Evolutionary conservation across 2,113 vertebrate species (phyloP), one percentile per base, ranked within the genome.

Genomic region (Tyrannus savana): DNA sequence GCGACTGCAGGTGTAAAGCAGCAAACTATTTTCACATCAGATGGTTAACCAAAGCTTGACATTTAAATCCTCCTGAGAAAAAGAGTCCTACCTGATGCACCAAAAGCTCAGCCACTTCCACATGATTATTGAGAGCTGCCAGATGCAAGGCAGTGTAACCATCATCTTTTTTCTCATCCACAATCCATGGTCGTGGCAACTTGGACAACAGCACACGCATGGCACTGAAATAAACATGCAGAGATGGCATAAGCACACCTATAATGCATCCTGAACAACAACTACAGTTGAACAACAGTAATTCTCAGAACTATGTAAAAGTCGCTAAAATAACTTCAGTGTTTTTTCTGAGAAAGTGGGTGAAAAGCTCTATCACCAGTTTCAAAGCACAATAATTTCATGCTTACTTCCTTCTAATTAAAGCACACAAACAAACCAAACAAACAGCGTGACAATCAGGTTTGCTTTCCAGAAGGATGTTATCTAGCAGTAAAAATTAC

Each of bases 81-180:
- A 15, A 88, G 72, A 64, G 68, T 41, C 97, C 67, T 98, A 99
- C 99, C 99, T 99, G 99, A 97, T 99, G 99, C 62, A 99, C 99
- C 94, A 99, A 68, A 46, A 99, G 98, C 97, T 99, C 99, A 58
- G 99, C 99, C 95, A 99, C 99, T 97, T 99, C 99, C 76, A 99
- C 99, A 2, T 99, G 99, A 97, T 99, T 99, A 98, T 99, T 99
- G 90, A 99, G 99, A 58, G 99, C 99, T 69, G 99, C 99, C 90
- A 99, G 97, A 97, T 99, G 99, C 94, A 99, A 98, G 7, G 99
- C 99, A 12, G 99, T 99, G 96, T 99, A 99, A 33, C 99, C 99
- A 73, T 99, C 99, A 58, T 99, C 99, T 96, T 99, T 99, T 97
- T 99, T 99, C 97, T 99, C 99, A 19, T 99, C 99, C 59, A 99